These are phyloP conservation scores for Corythoichthys intestinalis DNA, from an alignment of 2,113 vertebrate species.

Conservation along the genomic window DNA sequence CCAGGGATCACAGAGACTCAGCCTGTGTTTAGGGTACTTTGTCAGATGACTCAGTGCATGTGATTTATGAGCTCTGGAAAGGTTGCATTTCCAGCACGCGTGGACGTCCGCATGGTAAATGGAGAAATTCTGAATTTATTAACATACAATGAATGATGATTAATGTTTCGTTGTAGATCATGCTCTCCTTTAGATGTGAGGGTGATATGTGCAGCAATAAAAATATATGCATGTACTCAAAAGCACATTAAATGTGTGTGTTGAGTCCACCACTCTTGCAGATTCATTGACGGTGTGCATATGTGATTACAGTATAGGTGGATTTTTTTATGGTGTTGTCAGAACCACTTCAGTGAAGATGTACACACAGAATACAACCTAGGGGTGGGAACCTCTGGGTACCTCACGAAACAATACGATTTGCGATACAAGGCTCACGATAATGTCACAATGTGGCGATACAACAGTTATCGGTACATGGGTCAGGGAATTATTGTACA, in stretches of 20 bases:
- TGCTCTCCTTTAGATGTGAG: slow-evolving; percentile 75
- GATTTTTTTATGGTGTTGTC: slow-evolving; percentile 26
- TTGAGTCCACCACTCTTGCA: slow-evolving; percentile 55
- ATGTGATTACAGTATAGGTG: slow-evolving; percentile 40
- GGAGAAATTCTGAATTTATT: slow-evolving; percentile 84
- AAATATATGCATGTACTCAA: slow-evolving; percentile 72
- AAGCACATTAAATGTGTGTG: slow-evolving; percentile 59
- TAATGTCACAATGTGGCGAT: no score
- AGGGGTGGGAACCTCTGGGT: background rate
- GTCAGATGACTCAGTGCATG: slow-evolving; percentile 77
- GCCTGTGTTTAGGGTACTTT: slow-evolving; percentile 79
- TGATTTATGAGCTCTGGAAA: slow-evolving; percentile 81
- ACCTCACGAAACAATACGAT: no score
- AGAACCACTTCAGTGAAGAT: slow-evolving; percentile 41
- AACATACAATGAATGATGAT: slow-evolving; percentile 87
- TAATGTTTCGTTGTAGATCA: slow-evolving; percentile 81
- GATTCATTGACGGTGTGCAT: slow-evolving; percentile 40
- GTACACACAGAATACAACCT: slow-evolving; percentile 8
- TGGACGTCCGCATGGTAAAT: slow-evolving; percentile 80
- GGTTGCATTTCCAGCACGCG: slow-evolving; percentile 77
- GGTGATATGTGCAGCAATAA: slow-evolving; percentile 77
- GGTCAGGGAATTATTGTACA: no score
- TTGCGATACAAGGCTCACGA: no score
- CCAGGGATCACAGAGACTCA: slow-evolving; percentile 70
- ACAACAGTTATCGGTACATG: no score